Evolutionary conservation across 2,113 vertebrate species (phyloP), one percentile per base, ranked within the genome.

Genomic region (Alethe castanea): DNA sequence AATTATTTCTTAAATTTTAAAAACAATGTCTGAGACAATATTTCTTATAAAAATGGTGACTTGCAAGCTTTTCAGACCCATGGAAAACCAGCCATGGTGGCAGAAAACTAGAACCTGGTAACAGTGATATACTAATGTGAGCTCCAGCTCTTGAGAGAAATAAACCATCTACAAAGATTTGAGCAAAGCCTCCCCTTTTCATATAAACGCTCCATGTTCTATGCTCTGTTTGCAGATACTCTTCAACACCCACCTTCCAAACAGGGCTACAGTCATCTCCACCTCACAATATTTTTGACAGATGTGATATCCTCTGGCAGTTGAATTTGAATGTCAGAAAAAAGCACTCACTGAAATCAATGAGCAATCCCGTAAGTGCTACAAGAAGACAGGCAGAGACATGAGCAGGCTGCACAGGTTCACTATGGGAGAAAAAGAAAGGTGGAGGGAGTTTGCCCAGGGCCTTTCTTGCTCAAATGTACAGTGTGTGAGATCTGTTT

Each of bases 401-500:
- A 23, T 26, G 18, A 85, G 28, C 29, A 69, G n/a, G 24, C 8
- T 76, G 40, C 33, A 48, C 19, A 45, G 19, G 23, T 25, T 19
- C 25, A 17, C 33, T 67, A 3, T 20, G 36, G 23, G 25, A 53
- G n/a, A 23, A 62, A 91, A 64, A 56, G 17, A 44, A 79, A 62
- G 10, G 12, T 1, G 54, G 23, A 59, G 14, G 18, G 11, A 77
- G 26, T 19, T 72, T 0, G 0, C 28, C 42, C 9, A 45, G 33
- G 52, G 9, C 31, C 31, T 52, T 69, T 38, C 31, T 23, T 44
- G 50, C 28, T 57, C 40, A 65, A 65, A 74, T 45, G 24, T 14
- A 11, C 11, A 10, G 15, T 7, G 31, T 80, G 33, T 72, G 56
- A 87, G 42, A 33, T 50, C 19, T 42, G 59, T 54, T 61, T 76